A percentile compares a stretch with the other conserved stretches of the same genome.
phyloP scores from a whole-genome alignment of 2,888 invertebrate genomes.

The Eupithecia tripunctaria region DNA sequence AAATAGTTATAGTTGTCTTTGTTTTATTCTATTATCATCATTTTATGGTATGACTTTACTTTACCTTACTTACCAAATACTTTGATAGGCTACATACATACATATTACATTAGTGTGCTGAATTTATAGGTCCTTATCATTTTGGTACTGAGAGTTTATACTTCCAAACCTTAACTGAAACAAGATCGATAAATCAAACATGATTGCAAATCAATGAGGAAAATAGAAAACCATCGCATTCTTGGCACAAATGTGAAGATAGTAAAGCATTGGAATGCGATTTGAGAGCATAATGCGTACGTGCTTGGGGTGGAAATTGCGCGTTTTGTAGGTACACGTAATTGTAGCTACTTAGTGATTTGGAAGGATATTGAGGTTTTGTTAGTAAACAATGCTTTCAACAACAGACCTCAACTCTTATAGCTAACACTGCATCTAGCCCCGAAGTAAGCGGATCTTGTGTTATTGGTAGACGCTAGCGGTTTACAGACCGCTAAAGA shows the following conservation, averaged over 20 bases:
- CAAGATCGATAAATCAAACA: neutral
- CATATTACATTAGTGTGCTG: neutral
- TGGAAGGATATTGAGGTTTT: neutral
- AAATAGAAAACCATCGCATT: conserved; percentile 18
- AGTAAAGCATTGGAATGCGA: conserved; percentile 16
- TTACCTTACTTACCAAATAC: neutral
- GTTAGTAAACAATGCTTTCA: neutral
- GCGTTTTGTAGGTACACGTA: neutral
- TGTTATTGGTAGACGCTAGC: neutral
- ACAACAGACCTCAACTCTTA: neutral
- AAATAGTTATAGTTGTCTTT: too few relatives aligned
- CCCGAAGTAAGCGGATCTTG: neutral
- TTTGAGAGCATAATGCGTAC: conserved; percentile 12
- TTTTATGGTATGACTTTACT: neutral
- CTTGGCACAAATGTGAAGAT: conserved; percentile 2
- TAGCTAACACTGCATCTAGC: neutral
- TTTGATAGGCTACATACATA: neutral
- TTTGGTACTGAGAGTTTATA: neutral
- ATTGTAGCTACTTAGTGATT: neutral
- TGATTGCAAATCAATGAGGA: conserved; percentile 16
- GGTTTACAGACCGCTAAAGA: neutral
- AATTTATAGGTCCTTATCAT: neutral
- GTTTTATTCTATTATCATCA: too few relatives aligned
- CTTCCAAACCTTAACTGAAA: neutral
- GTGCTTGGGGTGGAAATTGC: conserved; percentile 9